Base-by-base conservation (phyloP, 2,113 vertebrate species). In the Pelecanus crispus region DNA sequence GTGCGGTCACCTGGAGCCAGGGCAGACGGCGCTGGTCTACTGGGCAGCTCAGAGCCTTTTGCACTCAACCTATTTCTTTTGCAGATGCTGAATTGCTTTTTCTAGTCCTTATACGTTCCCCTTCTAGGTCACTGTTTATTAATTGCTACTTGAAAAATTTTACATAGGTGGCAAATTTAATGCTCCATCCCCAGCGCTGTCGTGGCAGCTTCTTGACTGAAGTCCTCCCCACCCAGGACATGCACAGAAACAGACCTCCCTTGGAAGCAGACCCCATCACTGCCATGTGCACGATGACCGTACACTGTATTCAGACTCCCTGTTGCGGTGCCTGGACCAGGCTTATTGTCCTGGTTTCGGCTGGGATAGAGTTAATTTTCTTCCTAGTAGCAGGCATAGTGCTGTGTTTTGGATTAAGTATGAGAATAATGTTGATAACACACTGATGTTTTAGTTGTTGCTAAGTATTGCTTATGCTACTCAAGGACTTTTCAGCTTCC, bases 271-370 rank as follows among this genome's bases (percentile, higher is more conserved):
- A 17, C 4, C 32, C 34, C 67, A 61, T 32, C 65, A 58, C 61
- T 80, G 34, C 36, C 47, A 16, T 1, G 3, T 4, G 34, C 31
- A 32, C 0, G 0, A 42, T 4, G 59, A n/a, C 21, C 55, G 22
- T 9, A 52, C 0, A 0, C 50, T 40, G 45, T 7, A 22, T n/a
- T 58, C 38, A 21, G 72, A 32, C 10, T 61, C 28, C 38, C 17
- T 9, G 16, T 7, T 66, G 42, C 0, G 1, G 56, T 53, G 62
- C 66, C 42, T 21, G 62, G 56, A 91, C 22, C 73, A 73, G 88
- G 47, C 50, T 71, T 21, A n/a, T n/a, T n/a, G n/a, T n/a, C n/a
- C n/a, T n/a, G n/a, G n/a, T n/a, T n/a, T n/a, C n/a, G n/a, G n/a
- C n/a, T n/a, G n/a, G n/a, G n/a, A n/a, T n/a, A n/a, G n/a, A n/a